These are phyloP conservation scores for Zoanthus sansibaricus DNA, from an alignment of 92 coral and sea anemone species.

Conservation along the genomic window DNA sequence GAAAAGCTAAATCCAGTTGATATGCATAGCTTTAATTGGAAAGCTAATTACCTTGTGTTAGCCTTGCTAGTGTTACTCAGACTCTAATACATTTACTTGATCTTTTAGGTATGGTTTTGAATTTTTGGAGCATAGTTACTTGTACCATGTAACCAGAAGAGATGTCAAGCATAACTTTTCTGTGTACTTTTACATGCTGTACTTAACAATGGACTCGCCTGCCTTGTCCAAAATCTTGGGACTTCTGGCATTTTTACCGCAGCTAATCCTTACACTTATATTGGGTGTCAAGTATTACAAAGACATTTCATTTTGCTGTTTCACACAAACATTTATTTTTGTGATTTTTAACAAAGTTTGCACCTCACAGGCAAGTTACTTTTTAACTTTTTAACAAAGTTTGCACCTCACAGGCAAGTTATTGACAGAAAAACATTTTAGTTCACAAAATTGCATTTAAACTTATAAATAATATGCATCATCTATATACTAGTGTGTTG, in stretches of 20 bases:
- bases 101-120: conserved; percentile 92
- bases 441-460: no score
- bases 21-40: no score
- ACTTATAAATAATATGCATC: no score
- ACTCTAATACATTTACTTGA: background rate
- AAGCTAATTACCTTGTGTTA: no score
- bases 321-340: conserved; percentile 98
- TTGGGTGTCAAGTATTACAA: conserved; percentile 81
- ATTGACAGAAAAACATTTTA: no score
- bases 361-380: conserved; percentile 89
- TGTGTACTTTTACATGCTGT: conserved; percentile 96
- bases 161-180: conserved; percentile 98
- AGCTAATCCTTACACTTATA: conserved; percentile 74
- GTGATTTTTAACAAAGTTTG: conserved; percentile 98
- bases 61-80: background rate
- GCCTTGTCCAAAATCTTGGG: conserved; percentile 77
- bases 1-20: no score
- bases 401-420: conserved; percentile 68
- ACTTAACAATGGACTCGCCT: conserved; percentile 81
- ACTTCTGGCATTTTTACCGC: conserved; percentile 89
- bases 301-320: conserved; percentile 90
- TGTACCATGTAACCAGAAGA: conserved; percentile 93
- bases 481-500: no score
- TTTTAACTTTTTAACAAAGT: conserved; percentile 85
- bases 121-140: conserved; percentile 93